Evolutionary conservation across 1,140 invertebrate species (phyloP), one percentile per base, ranked within the genome.

Genomic region (Cyrtorhinus lividipennis): DNA sequence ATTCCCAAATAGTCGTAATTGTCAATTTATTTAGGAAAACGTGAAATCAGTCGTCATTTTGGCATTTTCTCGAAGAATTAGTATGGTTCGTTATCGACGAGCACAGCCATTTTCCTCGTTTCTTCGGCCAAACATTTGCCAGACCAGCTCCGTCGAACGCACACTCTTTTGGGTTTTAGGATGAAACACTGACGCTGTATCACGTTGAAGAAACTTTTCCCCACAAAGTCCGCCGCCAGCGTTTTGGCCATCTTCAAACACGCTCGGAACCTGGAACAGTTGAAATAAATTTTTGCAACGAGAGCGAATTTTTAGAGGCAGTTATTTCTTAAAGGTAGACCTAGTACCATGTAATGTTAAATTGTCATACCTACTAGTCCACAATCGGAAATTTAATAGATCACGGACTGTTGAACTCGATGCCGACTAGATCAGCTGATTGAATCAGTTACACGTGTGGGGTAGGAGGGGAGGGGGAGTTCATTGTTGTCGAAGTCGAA

Each of bases 151-250:
- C 83, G 76, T 67, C 86, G 80, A 13, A 78, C 75, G 74, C 92
- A 95, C 0, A 85, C 75, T 65, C 83, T 82, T 64, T 88, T 82
- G 0, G 81, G 79, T 68, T 90, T 90, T 13, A 96, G 74, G 0
- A 89, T 80, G 73, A 96, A 96, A 71, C 92, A 96, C 69, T 92
- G 88, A 0, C 88, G 92, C 71, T 92, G 89, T 1, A 95, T 83
- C 0, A 95, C 79, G 72, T 95, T 93, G 78, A 97, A 97, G 76
- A 93, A 96, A 5, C 96, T 77, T 70, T 90, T 90, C 1, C 93
- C 92, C 68, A 96, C 90, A 64, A 95, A 81, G 70, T 92, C 90
- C 0, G 92, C 85, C 0, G 89, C 82, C 2, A 85, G 84, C 0
- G 90, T 88, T 63, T 83, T 81, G 0, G 89, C 84, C 74, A 89